Percentiles rank a stretch among this genome's conserved stretches.
phyloP scores from a whole-genome alignment of 2,113 vertebrate species.

The Ophthalmolycus amberensis region DNA sequence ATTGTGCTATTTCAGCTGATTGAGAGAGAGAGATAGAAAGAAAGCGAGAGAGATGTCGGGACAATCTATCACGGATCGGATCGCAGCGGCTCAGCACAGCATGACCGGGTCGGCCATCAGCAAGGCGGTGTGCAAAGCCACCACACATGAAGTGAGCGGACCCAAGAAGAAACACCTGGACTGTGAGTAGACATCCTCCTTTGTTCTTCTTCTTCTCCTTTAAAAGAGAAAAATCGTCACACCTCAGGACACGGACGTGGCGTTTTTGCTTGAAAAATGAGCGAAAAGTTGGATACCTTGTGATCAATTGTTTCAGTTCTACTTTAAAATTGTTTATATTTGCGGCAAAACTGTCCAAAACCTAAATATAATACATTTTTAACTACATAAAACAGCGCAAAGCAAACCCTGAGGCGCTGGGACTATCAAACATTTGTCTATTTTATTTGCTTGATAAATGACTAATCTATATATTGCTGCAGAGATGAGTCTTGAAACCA shows the following conservation, averaged over 20 bases:
- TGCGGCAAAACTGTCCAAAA: not conserved
- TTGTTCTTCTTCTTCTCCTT: no score
- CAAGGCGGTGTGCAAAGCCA: constrained; percentile 92
- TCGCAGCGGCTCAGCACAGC: constrained; percentile 90
- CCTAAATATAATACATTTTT: not conserved
- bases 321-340: not conserved
- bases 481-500: no score
- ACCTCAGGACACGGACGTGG: no score
- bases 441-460: no score
- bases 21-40: not conserved
- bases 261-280: no score
- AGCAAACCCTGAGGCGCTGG: not conserved
- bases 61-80: constrained; percentile 91
- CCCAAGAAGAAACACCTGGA: constrained; percentile 94
- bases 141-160: constrained; percentile 91
- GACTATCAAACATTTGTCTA: no score
- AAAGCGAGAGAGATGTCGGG: constrained; percentile 83
- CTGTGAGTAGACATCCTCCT: constrained; percentile 83
- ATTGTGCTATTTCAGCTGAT: constrained; percentile 57
- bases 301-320: no score
- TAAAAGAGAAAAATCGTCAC: not conserved
- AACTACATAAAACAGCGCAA: not conserved
- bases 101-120: constrained; percentile 90
- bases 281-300: not conserved
- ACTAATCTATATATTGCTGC: no score